phyloP scores from a whole-genome alignment of 2,888 invertebrate species.

The Ochropleura plecta region DNA sequence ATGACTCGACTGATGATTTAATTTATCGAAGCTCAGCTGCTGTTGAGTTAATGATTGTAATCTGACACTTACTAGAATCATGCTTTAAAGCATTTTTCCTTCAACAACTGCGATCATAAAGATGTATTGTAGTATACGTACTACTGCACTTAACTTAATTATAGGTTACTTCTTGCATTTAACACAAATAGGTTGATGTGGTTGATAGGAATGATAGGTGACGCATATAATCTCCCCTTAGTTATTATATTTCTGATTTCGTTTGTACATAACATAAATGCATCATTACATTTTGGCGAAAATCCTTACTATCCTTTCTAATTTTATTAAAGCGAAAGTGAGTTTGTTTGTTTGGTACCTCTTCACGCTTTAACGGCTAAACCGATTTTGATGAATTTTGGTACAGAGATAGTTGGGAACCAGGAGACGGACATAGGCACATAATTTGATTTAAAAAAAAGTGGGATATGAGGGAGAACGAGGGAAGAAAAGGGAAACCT shows the following conservation, averaged over 20 bases:
- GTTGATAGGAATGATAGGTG: background rate
- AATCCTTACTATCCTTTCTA: too few relatives aligned
- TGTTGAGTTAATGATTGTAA: conserved; percentile 57
- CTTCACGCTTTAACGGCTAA: too few relatives aligned
- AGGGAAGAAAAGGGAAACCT: too few relatives aligned
- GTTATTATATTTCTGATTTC: background rate
- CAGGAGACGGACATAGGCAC: too few relatives aligned
- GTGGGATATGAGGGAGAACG: too few relatives aligned
- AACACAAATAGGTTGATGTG: conserved; percentile 11
- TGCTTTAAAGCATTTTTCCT: conserved; percentile 36
- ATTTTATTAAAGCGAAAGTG: too few relatives aligned
- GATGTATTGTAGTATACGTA: conserved; percentile 11
- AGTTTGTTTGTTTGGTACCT: too few relatives aligned
- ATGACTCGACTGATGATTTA: conserved; percentile 62
- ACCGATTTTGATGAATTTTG: too few relatives aligned
- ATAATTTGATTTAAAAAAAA: too few relatives aligned
- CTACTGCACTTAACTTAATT: conserved; percentile 28
- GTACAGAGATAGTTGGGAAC: too few relatives aligned
- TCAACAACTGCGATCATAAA: conserved; percentile 37
- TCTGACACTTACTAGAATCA: conserved; percentile 61
- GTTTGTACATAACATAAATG: background rate
- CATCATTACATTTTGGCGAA: background rate
- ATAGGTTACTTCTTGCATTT: conserved; percentile 20
- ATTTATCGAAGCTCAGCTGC: conserved; percentile 64
- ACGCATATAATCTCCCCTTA: background rate